Base-by-base conservation (phyloP, 2,113 vertebrate genomes). In the Phasianus colchicus region DNA sequence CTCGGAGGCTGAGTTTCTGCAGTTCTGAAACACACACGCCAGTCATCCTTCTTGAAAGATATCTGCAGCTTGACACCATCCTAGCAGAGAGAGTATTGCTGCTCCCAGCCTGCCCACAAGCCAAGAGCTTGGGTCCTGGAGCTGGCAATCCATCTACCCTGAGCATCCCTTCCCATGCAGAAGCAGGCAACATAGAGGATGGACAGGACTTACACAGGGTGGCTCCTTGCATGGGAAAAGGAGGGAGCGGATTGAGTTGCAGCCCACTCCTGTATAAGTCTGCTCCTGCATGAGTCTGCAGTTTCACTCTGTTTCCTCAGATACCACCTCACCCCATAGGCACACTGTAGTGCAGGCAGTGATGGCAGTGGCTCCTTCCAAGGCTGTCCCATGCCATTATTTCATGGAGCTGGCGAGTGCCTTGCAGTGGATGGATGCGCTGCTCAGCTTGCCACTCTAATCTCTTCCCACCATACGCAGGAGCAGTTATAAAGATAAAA, bases 401-500 rank as follows among this genome's bases (percentile, higher is more conserved):
- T 27, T 13, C 9, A 30, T 9, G 15, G 27, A 61, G 43, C 43
- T 47, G 45, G 32, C 1, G 0, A 82, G 30, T 11, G 9, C 25
- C 38, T 65, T 14, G 21, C 36, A 38, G 36, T 21, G 64, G 72
- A 74, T 0, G 0, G 77, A 78, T 29, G 25, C 16, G 1, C 20
- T 78, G 57, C 77, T 93, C 22, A 0, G 48, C 73, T 92, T 84
- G 45, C 73, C 70, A 42, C 67, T 81, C 70, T 95, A 90, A 95
- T 95, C 94, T 96, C 83, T 90, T 72, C 48, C 83, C 57, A 78
- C 80, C 88, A 93, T 83, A 78, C 79, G 70, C 86, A 88, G 86
- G 58, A 91, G 84, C 0, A 10, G 76, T 78, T 92, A 83, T 45
- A 89, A 81, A 90, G 91, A 96, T 96, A 94, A 95, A 95, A 90